phyloP scores from a whole-genome alignment of 2,113 vertebrate genomes.

The Tachysurus vachellii region DNA sequence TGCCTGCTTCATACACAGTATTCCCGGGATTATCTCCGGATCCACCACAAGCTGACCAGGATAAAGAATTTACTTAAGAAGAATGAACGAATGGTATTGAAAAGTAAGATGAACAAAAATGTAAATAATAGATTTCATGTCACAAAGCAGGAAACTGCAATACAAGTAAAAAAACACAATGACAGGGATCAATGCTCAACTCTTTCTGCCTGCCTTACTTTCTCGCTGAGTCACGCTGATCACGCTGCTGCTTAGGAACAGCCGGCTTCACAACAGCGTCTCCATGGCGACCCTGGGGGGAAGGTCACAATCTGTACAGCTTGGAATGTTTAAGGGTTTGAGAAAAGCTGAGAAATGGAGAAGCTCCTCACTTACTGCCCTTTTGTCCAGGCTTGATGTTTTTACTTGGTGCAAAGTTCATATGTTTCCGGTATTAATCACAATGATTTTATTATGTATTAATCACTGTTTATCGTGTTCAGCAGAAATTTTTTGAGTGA shows the following conservation, averaged over 20 bases:
- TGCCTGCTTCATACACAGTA: no score
- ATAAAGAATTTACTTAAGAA: no score
- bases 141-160: background rate
- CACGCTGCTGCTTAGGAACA: conserved; percentile 52
- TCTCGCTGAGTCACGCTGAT: conserved; percentile 50
- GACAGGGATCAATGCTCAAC: conserved; percentile 43
- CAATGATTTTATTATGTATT: background rate
- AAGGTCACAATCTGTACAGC: conserved; percentile 64
- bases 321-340: conserved; percentile 66
- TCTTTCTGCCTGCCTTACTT: conserved; percentile 19
- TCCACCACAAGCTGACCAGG: no score
- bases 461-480: background rate
- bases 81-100: background rate
- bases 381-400: conserved; percentile 38
- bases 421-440: conserved; percentile 10
- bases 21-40: no score
- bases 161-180: background rate
- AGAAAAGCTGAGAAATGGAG: conserved; percentile 37
- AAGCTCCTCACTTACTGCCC: conserved; percentile 25
- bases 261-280: conserved; percentile 62
- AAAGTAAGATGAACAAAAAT: background rate
- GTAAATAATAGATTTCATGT: background rate
- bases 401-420: background rate
- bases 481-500: background rate
- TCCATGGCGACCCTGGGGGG: conserved; percentile 66